Evolutionary conservation across 1,140 invertebrate species (phyloP).

Genomic region (Drosophila melanica): DNA sequence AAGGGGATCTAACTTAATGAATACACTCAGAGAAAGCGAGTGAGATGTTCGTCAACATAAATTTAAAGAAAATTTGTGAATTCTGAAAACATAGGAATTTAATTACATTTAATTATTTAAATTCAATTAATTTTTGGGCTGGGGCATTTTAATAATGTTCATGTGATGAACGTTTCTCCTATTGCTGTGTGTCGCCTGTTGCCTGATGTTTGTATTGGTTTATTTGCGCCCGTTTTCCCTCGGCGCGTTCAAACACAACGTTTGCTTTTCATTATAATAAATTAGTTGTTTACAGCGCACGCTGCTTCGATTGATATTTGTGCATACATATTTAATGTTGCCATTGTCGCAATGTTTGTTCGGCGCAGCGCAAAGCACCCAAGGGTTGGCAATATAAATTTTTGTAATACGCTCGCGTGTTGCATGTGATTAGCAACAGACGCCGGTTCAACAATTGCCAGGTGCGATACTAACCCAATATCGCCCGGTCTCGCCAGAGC

Average conservation of each 20-base stretch:
- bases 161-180: background rate
- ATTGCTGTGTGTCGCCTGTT: conserved; percentile 8
- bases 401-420: conserved; percentile 49
- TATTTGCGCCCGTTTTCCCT: conserved; percentile 16
- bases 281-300: conserved; percentile 54
- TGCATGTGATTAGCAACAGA: conserved; percentile 60
- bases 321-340: conserved; percentile 60
- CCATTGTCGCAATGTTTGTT: conserved; percentile 31
- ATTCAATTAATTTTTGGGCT: background rate
- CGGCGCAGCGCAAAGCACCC: conserved; percentile 17
- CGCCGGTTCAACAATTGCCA: conserved; percentile 24
- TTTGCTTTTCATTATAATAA: conserved; percentile 72
- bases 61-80: too few species aligned
- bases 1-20: too few species aligned
- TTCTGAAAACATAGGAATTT: too few species aligned
- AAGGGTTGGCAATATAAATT: background rate
- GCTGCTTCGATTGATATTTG: conserved; percentile 42
- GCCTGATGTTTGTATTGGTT: conserved; percentile 10
- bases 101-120: background rate
- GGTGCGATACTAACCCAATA: conserved; percentile 54
- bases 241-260: conserved; percentile 35
- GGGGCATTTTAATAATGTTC: background rate
- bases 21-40: too few species aligned
- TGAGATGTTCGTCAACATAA: too few species aligned
- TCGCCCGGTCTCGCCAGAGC: conserved; percentile 26